These are phyloP conservation scores for Zelostemma sp. DNA, from an alignment of 1,140 invertebrate genomes.

Conservation along the genomic window DNA sequence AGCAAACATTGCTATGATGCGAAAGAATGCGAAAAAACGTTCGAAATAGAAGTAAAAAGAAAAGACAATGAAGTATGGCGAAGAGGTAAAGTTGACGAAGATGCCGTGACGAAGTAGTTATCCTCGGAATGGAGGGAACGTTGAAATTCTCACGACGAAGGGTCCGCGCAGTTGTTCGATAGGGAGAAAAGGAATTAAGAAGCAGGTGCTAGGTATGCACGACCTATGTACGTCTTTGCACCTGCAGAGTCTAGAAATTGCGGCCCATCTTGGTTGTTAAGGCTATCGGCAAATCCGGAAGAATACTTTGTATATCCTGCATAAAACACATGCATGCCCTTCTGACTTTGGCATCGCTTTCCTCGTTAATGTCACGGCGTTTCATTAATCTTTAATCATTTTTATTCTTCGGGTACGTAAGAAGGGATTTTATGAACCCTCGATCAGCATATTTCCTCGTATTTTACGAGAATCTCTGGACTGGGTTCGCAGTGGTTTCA, in stretches of 20 bases:
- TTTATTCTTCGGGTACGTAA: neutral
- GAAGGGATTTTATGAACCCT: too few relatives aligned
- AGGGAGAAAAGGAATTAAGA: constrained; percentile 35
- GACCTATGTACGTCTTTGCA: constrained; percentile 21
- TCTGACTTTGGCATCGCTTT: constrained; percentile 12
- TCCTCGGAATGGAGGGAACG: constrained; percentile 28
- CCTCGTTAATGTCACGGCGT: neutral
- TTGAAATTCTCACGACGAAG: constrained; percentile 45
- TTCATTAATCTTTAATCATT: constrained; percentile 18
- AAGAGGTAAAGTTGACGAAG: constrained; percentile 22
- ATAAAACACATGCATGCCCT: constrained; percentile 15
- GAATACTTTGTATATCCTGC: constrained; percentile 18
- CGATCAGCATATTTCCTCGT: too few relatives aligned
- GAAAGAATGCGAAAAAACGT: neutral
- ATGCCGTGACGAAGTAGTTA: constrained; percentile 27
- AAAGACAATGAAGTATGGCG: neutral
- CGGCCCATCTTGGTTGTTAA: constrained; percentile 10
- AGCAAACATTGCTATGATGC: too few relatives aligned
- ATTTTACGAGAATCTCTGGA: too few relatives aligned
- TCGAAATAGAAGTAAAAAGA: neutral
- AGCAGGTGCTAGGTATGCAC: constrained; percentile 40
- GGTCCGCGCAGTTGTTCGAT: constrained; percentile 34
- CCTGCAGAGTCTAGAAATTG: constrained; percentile 33
- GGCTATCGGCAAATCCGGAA: constrained; percentile 33
- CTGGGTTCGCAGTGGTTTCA: too few relatives aligned